A percentile compares a stretch with the other conserved stretches of the same genome.
Conservation (phyloP, 2,888 invertebrate species). For the Rhamphomyia laevipes region DNA sequence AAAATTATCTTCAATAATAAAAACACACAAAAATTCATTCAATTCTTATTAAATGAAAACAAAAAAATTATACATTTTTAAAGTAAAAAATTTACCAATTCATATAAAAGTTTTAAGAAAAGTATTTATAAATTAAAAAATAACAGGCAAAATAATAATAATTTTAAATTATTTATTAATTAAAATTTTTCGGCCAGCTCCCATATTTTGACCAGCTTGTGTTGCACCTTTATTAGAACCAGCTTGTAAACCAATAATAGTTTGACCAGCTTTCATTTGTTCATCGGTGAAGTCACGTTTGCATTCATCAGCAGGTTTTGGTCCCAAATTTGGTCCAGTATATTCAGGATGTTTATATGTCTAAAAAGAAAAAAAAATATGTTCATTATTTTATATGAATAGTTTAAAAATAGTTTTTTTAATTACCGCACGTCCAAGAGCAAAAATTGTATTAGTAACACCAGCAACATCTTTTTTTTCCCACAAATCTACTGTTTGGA, state of each 20-base stretch:
- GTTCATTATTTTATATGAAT: not conserved
- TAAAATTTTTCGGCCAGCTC: slow-evolving; percentile 81
- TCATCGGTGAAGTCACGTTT: slow-evolving; percentile 91
- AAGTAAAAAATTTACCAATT: not conserved
- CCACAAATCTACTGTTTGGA: slow-evolving; percentile 95
- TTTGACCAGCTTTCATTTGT: slow-evolving; percentile 76
- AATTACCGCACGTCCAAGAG: slow-evolving; percentile 69
- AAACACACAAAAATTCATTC: too few species aligned
- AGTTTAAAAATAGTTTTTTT: not conserved
- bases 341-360: slow-evolving; percentile 76
- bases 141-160: not conserved
- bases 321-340: slow-evolving; percentile 81
- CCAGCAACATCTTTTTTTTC: slow-evolving; percentile 85
- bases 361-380: slow-evolving; percentile 38
- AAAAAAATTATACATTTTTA: not conserved
- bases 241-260: slow-evolving; percentile 86
- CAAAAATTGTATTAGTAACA: slow-evolving; percentile 75
- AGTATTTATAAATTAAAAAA: not conserved
- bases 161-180: slow-evolving; percentile 63
- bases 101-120: not conserved
- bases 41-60: not conserved
- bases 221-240: slow-evolving; percentile 94
- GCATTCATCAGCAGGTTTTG: slow-evolving; percentile 88
- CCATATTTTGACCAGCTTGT: slow-evolving; percentile 82
- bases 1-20: too few species aligned